A percentile compares a stretch with the other conserved stretches of the same genome.
Evolutionary conservation across 2,888 invertebrate genomes (phyloP).

Genomic region (Drosophila monieri): DNA sequence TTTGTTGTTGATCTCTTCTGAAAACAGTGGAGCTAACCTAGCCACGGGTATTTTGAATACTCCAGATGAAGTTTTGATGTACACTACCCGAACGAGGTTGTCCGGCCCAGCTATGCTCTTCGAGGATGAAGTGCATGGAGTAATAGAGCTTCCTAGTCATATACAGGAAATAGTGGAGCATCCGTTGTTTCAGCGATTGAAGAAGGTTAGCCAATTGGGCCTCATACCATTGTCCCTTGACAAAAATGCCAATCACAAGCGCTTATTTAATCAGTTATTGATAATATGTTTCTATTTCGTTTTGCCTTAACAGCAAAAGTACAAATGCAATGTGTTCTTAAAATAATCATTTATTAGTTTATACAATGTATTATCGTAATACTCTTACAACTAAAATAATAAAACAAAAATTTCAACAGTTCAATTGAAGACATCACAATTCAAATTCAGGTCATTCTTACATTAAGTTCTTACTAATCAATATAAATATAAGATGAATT

Average conservation of each 20-base stretch:
- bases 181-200: constrained; percentile 87
- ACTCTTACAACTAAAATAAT: constrained; percentile 43
- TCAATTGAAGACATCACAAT: constrained; percentile 75
- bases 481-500: constrained; percentile 59
- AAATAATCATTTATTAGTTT: constrained; percentile 36
- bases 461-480: constrained; percentile 56
- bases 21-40: no score
- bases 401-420: constrained; percentile 74
- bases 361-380: constrained; percentile 25
- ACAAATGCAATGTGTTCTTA: constrained; percentile 25
- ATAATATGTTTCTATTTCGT: background rate
- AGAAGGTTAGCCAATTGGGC: constrained; percentile 86
- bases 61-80: no score
- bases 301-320: constrained; percentile 9
- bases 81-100: no score
- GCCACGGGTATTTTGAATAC: no score
- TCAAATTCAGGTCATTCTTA: constrained; percentile 54
- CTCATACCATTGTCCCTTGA: constrained; percentile 83
- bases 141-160: constrained; percentile 62
- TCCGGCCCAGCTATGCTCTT: no score
- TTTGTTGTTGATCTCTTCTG: no score
- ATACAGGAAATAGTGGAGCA: constrained; percentile 85
- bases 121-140: constrained; percentile 76
- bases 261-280: constrained; percentile 82
- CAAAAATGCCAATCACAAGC: constrained; percentile 85